Evolutionary conservation across 1,140 invertebrate species (phyloP).

Genomic region (Berghia stephanieae): DNA sequence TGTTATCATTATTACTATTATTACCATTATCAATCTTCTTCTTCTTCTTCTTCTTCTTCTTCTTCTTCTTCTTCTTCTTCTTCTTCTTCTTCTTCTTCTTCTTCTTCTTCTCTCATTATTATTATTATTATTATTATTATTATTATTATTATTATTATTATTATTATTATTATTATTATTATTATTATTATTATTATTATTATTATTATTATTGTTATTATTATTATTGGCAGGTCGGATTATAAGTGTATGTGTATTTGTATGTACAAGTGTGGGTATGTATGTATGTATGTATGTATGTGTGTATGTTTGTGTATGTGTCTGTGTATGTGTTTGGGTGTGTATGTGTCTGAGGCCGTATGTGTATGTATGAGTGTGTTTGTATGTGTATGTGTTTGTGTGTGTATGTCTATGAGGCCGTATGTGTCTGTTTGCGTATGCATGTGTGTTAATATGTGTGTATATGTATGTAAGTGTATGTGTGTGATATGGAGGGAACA

Average conservation of each 20-base stretch:
- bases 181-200: not conserved
- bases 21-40: no score
- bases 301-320: not conserved
- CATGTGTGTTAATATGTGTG: not conserved
- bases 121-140: no score
- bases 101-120: no score
- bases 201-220: not conserved
- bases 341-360: not conserved
- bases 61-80: no score
- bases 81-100: no score
- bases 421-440: conserved; percentile 10
- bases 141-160: no score
- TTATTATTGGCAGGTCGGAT: not conserved
- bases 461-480: not conserved
- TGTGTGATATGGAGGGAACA: not conserved
- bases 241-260: conserved; percentile 1
- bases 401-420: not conserved
- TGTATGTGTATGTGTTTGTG: not conserved
- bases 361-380: not conserved
- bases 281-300: not conserved
- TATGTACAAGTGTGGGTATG: not conserved
- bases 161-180: not conserved
- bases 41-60: no score
- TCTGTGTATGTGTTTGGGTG: not conserved
- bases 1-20: no score